A percentile compares a stretch with the other conserved stretches of the same genome.
Conservation (phyloP, 2,797 vertebrate species). For the Yasuhikotakia modesta region DNA sequence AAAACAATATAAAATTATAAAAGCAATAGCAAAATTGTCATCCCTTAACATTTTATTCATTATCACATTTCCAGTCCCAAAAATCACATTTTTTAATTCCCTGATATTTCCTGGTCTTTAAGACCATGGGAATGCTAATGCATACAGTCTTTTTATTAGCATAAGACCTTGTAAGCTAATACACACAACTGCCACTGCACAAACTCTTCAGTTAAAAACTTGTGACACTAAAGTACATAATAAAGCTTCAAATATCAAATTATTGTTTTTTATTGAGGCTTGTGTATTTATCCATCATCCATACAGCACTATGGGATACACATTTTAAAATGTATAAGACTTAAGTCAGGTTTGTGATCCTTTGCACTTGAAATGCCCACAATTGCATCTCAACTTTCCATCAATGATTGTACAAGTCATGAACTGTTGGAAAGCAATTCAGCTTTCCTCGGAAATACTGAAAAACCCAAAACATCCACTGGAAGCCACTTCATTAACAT, state of each 20-base stretch:
- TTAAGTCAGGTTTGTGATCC: slow-evolving; percentile 62
- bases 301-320: slow-evolving; percentile 64
- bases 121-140: not conserved
- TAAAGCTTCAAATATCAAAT: slow-evolving; percentile 58
- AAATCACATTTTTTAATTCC: not conserved
- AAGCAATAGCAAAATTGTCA: not conserved
- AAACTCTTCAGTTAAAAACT: not conserved
- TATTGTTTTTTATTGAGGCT: slow-evolving; percentile 67
- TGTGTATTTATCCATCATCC: slow-evolving; percentile 62
- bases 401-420: slow-evolving; percentile 61
- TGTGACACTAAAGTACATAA: slow-evolving; percentile 3
- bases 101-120: not conserved
- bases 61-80: not conserved
- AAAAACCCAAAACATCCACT: slow-evolving; percentile 63
- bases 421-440: slow-evolving; percentile 64
- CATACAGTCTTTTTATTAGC: not conserved
- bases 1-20: too few relatives aligned
- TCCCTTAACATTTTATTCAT: not conserved
- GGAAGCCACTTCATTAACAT: slow-evolving; percentile 66
- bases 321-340: slow-evolving; percentile 70
- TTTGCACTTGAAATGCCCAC: slow-evolving; percentile 54
- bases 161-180: slow-evolving; percentile 6
- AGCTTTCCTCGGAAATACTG: slow-evolving; percentile 61
- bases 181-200: not conserved
- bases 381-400: slow-evolving; percentile 48